phyloP scores from a whole-genome alignment of 2,113 vertebrate genomes.

The Chaetops frenatus region DNA sequence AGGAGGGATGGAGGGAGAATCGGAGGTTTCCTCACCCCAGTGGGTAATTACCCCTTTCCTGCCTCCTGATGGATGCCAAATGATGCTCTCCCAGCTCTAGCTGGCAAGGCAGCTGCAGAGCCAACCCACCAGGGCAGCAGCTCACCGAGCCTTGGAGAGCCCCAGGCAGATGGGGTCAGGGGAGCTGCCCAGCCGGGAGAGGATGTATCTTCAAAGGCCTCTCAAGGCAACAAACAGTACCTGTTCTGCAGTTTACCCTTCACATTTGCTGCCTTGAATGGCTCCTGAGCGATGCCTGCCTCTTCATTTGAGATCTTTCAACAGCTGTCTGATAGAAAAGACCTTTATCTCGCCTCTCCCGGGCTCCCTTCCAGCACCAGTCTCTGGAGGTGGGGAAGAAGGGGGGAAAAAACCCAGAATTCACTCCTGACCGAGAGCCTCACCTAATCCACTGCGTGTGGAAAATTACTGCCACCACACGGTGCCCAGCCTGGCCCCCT shows the following conservation, averaged over 20 bases:
- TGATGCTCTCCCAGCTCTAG: not conserved
- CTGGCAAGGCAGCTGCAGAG: not conserved
- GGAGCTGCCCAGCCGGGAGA: not conserved
- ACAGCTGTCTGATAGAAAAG: constrained; percentile 48
- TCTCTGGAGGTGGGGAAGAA: constrained; percentile 14
- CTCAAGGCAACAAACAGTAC: not conserved
- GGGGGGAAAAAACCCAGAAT: not conserved
- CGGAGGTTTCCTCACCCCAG: not conserved
- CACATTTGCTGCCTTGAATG: not conserved
- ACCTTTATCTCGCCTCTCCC: constrained; percentile 36
- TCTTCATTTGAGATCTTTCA: constrained; percentile 46
- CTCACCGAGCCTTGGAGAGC: accelerated
- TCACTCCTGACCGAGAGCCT: not conserved
- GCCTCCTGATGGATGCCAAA: accelerated
- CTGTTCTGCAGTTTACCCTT: constrained; percentile 4
- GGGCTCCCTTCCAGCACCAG: not conserved
- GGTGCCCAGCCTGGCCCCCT: not conserved
- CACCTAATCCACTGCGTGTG: not conserved
- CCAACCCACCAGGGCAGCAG: not conserved
- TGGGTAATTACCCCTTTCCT: not conserved
- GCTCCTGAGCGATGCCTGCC: not conserved
- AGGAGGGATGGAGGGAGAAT: not conserved
- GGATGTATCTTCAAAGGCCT: not conserved
- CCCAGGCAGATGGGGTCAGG: not conserved
- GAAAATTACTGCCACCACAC: constrained; percentile 44